Conservation (phyloP, 2,113 vertebrate genomes). For the Crotalus tigris region DNA sequence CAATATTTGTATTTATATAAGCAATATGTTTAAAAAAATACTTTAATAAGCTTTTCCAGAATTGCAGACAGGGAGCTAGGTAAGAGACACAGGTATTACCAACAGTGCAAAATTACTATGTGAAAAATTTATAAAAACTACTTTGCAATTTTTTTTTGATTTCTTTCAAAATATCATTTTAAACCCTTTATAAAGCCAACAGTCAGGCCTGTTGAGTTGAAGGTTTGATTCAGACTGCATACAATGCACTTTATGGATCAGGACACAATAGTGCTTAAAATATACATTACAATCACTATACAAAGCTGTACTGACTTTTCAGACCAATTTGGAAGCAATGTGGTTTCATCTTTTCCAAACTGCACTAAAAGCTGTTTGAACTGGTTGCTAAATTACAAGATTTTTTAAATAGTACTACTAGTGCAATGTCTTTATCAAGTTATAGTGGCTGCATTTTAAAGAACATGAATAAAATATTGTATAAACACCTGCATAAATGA, state of each 20-base stretch:
- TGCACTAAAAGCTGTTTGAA: conserved; percentile 23
- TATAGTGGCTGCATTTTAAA: conserved; percentile 64
- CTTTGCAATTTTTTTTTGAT: conserved; percentile 33
- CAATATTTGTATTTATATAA: conserved; percentile 37
- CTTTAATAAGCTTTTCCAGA: conserved; percentile 76
- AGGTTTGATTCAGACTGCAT: conserved; percentile 42
- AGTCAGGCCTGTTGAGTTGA: conserved; percentile 38
- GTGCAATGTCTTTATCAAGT: conserved; percentile 69
- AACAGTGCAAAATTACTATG: conserved; percentile 75
- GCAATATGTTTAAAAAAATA: conserved; percentile 70
- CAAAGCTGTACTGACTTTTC: background rate
- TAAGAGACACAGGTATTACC: conserved; percentile 46
- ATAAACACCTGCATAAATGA: conserved; percentile 64
- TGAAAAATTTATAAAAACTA: conserved; percentile 56
- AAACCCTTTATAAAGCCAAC: conserved; percentile 55
- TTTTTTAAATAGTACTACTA: conserved; percentile 67
- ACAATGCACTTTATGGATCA: conserved; percentile 38
- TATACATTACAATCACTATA: background rate
- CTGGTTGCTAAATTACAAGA: conserved; percentile 54
- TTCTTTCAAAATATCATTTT: conserved; percentile 38
- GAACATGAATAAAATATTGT: conserved; percentile 50
- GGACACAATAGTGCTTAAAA: conserved; percentile 31
- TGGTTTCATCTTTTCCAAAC: background rate
- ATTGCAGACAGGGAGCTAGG: conserved; percentile 61
- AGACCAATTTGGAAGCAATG: background rate